phyloP scores from a whole-genome alignment of 2,888 invertebrate species.

The Julus scandinavius region DNA sequence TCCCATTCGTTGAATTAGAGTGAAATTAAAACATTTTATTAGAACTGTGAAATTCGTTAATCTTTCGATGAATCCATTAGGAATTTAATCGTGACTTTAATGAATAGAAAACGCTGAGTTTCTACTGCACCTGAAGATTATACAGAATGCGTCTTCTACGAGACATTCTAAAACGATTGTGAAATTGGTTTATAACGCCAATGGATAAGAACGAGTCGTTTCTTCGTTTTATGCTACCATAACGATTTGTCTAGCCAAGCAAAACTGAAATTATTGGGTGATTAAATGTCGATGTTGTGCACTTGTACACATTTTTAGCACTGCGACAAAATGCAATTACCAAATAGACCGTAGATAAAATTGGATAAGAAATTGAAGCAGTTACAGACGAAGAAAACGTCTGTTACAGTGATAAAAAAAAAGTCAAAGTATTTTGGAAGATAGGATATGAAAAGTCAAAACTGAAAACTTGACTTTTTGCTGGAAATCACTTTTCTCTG shows the following conservation, averaged over 20 bases:
- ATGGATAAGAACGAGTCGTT: neutral
- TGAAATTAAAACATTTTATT: too few species aligned
- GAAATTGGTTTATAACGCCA: neutral
- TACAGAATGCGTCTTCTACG: neutral
- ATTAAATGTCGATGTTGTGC: constrained; percentile 11
- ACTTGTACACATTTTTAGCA: constrained; percentile 10
- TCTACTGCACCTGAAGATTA: neutral
- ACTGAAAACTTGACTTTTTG: neutral
- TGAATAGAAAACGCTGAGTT: neutral
- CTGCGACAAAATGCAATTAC: constrained; percentile 10
- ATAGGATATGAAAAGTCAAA: constrained; percentile 18
- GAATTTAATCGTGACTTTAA: neutral
- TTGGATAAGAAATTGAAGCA: neutral
- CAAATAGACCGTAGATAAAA: constrained; percentile 18
- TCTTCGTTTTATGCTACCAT: neutral
- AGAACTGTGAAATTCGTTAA: neutral
- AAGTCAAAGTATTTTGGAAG: neutral
- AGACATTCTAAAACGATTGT: neutral
- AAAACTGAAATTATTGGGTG: constrained; percentile 18
- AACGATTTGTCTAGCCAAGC: constrained; percentile 11
- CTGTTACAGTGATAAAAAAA: neutral
- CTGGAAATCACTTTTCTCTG: neutral
- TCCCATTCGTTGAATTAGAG: too few species aligned
- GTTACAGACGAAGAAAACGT: neutral
- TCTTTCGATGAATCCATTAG: neutral